These are phyloP conservation scores for Cantharis nigra DNA, from an alignment of 2,888 invertebrate genomes.

Conservation along the genomic window DNA sequence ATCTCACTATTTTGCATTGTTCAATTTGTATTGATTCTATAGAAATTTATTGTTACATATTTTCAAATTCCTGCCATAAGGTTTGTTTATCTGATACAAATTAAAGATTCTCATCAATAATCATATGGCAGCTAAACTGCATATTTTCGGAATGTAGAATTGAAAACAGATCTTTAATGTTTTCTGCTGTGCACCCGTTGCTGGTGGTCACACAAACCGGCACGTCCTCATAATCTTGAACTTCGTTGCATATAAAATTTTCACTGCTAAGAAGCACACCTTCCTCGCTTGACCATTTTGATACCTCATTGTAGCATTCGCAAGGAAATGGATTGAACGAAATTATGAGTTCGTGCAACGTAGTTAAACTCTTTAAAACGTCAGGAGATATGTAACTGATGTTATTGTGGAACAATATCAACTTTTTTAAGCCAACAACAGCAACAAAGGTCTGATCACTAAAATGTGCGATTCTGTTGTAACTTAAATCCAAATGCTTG, in stretches of 20 bases:
- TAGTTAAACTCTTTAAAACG: neutral
- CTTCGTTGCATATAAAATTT: neutral
- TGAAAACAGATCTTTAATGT: neutral
- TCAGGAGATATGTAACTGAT: neutral
- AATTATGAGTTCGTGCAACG: neutral
- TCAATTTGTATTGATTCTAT: too few species aligned
- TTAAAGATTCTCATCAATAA: neutral
- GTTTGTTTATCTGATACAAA: too few species aligned
- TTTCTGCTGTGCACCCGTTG: neutral
- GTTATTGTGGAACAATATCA: neutral
- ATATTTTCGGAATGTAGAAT: neutral
- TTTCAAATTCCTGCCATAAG: too few species aligned
- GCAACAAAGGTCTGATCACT: neutral
- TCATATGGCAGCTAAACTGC: neutral
- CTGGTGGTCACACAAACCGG: constrained; percentile 1
- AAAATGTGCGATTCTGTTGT: neutral
- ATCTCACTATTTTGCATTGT: neutral
- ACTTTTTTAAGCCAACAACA: neutral
- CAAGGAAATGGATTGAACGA: neutral
- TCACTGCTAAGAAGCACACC: neutral
- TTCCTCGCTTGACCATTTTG: neutral
- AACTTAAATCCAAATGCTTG: neutral
- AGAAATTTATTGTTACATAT: too few species aligned
- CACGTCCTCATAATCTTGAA: neutral
- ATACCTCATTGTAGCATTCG: neutral